Evolutionary conservation across 2,888 invertebrate species (phyloP).

Genomic region (Sturmia bella): DNA sequence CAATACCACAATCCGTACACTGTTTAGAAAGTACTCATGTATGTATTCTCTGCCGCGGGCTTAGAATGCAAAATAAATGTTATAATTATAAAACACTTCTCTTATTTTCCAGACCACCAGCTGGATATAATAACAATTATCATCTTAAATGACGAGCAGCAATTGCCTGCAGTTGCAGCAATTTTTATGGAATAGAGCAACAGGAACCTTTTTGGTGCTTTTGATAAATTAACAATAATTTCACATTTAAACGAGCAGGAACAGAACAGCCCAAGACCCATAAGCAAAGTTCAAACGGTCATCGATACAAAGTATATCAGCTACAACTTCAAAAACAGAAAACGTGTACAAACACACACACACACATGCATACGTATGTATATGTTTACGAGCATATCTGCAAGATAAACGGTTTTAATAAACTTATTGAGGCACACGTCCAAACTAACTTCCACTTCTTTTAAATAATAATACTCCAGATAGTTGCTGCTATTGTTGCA

Average conservation of each 20-base stretch:
- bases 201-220: constrained; percentile 1
- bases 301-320: constrained; percentile 42
- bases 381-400: no score
- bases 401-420: constrained; percentile 61
- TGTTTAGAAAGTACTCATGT: no score
- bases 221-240: constrained; percentile 64
- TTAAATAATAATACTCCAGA: constrained; percentile 10
- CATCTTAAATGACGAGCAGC: constrained; percentile 12
- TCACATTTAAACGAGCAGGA: constrained; percentile 25
- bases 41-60: no score
- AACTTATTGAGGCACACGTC: constrained; percentile 64
- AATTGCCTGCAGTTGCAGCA: neutral
- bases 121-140: constrained; percentile 11
- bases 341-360: no score
- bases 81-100: neutral
- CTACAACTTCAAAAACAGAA: constrained; percentile 22
- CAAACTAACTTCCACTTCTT: constrained; percentile 12
- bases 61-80: neutral
- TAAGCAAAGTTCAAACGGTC: constrained; percentile 52
- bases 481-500: constrained; percentile 37
- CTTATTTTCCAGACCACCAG: constrained; percentile 34
- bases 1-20: no score
- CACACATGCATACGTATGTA: neutral
- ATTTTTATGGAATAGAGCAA: constrained; percentile 14
- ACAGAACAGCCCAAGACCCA: constrained; percentile 37